These are phyloP conservation scores for Morelia viridis DNA, from an alignment of 2,797 vertebrate species.

Conservation along the genomic window DNA sequence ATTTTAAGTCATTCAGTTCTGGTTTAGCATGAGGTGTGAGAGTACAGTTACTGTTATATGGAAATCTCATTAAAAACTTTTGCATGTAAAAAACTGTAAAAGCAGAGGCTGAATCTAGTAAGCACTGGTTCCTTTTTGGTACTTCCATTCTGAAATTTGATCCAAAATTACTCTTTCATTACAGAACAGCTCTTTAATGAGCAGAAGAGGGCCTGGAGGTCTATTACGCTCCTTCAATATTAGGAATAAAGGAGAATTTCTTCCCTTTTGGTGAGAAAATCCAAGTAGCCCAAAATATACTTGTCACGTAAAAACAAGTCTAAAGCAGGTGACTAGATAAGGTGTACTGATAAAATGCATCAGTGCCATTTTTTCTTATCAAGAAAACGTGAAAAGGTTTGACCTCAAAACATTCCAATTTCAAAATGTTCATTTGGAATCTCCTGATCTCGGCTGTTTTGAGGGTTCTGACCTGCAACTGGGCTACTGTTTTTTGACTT, in stretches of 20 bases:
- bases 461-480: background rate
- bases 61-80: background rate
- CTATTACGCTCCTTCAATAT: background rate
- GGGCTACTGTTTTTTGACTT: background rate
- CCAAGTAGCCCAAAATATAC: background rate
- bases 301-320: background rate
- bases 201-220: too few relatives aligned
- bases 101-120: too few relatives aligned
- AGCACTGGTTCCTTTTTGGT: background rate
- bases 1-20: background rate
- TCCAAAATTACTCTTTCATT: background rate
- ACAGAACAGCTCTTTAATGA: background rate
- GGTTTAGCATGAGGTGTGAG: background rate
- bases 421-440: background rate
- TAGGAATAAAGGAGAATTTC: background rate
- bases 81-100: background rate
- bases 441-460: background rate
- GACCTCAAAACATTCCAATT: background rate
- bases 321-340: background rate
- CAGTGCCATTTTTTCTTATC: constrained; percentile 15
- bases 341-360: constrained; percentile 28
- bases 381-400: background rate
- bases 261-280: background rate
- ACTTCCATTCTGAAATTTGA: background rate
- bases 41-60: background rate